Conservation (phyloP, 2,888 invertebrate species). For the Campaea margaritaria region DNA sequence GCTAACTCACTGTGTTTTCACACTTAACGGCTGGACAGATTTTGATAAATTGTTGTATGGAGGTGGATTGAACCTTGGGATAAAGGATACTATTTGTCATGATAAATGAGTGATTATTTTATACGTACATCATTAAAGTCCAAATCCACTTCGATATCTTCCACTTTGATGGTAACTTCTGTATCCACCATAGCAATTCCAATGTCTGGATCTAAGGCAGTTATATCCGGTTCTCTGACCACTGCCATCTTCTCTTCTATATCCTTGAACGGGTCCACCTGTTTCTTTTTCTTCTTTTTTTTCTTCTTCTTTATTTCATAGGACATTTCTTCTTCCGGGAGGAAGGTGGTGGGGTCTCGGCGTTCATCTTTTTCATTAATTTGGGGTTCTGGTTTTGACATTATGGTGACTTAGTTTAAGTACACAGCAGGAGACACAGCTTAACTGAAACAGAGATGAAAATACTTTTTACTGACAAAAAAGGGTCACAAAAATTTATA, state of each 20-base stretch:
- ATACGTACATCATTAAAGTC: conserved; percentile 78
- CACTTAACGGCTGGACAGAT: too few relatives aligned
- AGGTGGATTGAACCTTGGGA: too few relatives aligned
- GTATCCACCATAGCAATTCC: conserved; percentile 65
- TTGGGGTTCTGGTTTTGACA: conserved; percentile 29
- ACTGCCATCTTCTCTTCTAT: conserved; percentile 34
- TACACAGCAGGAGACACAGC: too few relatives aligned
- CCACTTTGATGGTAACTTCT: conserved; percentile 76
- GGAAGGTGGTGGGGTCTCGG: conserved; percentile 71
- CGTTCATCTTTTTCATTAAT: conserved; percentile 49
- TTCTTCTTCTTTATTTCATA: conserved; percentile 76
- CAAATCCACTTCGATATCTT: conserved; percentile 77
- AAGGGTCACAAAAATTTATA: too few relatives aligned
- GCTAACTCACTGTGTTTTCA: too few relatives aligned
- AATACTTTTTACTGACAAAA: neutral
- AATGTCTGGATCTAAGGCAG: conserved; percentile 42
- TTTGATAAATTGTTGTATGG: too few relatives aligned
- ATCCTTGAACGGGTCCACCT: conserved; percentile 75
- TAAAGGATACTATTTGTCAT: too few relatives aligned
- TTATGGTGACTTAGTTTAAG: neutral
- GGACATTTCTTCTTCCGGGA: conserved; percentile 76
- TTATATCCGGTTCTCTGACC: conserved; percentile 44
- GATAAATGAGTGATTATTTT: too few relatives aligned
- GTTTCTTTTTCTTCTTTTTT: conserved; percentile 71
- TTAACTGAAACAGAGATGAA: neutral